phyloP scores from a whole-genome alignment of 2,113 vertebrate genomes.

The Sinosuthora webbiana region DNA sequence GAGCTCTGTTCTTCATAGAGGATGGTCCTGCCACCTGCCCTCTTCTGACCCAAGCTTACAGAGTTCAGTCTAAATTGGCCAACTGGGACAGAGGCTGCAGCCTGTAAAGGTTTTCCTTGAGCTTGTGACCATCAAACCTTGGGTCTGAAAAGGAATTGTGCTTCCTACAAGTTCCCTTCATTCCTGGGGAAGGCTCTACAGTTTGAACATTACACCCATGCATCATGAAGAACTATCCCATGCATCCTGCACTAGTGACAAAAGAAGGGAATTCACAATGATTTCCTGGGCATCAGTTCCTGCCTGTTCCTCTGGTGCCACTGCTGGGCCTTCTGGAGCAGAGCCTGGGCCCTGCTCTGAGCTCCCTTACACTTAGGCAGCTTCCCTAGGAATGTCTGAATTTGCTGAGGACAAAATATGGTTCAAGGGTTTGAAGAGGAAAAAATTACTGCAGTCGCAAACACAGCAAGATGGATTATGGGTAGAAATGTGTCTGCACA shows the following conservation, averaged over 20 bases:
- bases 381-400: neutral
- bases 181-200: neutral
- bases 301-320: neutral
- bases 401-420: neutral
- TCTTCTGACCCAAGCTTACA: neutral
- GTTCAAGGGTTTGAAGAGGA: neutral
- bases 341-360: neutral
- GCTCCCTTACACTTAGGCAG: neutral
- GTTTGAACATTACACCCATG: neutral
- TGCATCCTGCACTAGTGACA: neutral
- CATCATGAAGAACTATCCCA: neutral
- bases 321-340: neutral
- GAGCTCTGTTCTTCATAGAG: neutral
- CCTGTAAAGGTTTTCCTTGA: neutral
- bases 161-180: neutral
- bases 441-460: neutral
- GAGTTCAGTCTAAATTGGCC: neutral
- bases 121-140: neutral
- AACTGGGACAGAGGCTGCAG: neutral
- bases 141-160: neutral
- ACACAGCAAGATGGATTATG: neutral
- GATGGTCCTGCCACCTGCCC: neutral
- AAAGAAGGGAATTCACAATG: rapidly evolving
- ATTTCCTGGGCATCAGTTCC: neutral
- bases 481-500: neutral